Base-by-base conservation (phyloP, 1,140 invertebrate species). In the Apis florea region DNA sequence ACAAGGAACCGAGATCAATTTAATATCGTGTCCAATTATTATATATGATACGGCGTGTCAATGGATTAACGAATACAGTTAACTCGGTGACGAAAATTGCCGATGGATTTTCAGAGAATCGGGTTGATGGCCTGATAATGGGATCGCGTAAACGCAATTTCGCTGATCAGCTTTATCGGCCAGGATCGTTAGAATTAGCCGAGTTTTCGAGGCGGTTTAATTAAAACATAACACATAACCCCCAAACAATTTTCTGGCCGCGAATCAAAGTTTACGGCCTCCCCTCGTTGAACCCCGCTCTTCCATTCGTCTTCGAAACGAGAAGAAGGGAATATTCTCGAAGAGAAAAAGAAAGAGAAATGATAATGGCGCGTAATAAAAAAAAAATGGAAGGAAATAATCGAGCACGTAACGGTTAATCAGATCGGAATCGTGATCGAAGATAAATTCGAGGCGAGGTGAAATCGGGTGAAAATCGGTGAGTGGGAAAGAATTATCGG, bases 211-310 rank as follows among this genome's bases (percentile, higher is more conserved):
- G 9, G 26, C 47, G 56, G 75, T 77, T 77, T 69, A 69, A 77
- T 77, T 67, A 77, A 77, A 77, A 68, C 64, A 59, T 78, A 77
- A 78, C 66, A 78, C n/a, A n/a, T n/a, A n/a, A 47, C 12, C 15
- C 61, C 26, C 54, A 13, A 78, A 61, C 76, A 69, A 59, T 69
- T 59, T 69, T 24, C 66, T 24, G 9, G 5, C 21, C 21, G 66
- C 40, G 17, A 69, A 69, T 78, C 76, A 59, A 47, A 47, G 53
- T 58, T 68, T 58, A 49, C 53, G 2, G 40, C 31, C 31, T 31
- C 31, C 31, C n/a, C n/a, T 3, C 2, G 2, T 31, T 31, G 31
- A 31, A 31, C 31, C 2, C 1, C 31, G 31, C 31, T 31, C 31
- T 31, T 40, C 31, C 31, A 40, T 40, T 6, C 31, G 31, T 40